A percentile compares a stretch with the other conserved stretches of the same genome.
Conservation (phyloP, 2,113 vertebrate genomes). For the Macaca fascicularis region DNA sequence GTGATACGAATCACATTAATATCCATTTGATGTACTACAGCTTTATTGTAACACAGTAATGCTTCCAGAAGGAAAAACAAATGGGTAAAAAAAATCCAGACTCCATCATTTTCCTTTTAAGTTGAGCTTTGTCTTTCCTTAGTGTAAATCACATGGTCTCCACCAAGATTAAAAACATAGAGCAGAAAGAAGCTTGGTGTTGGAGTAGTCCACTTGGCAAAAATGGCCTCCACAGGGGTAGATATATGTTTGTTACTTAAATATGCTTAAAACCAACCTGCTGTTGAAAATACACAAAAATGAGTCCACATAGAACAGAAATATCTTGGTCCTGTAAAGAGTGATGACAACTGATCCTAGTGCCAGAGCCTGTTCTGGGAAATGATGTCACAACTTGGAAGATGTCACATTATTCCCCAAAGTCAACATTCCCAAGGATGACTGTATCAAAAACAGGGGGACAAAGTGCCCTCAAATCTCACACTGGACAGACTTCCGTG, state of each 20-base stretch:
- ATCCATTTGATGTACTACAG: slow-evolving; percentile 7
- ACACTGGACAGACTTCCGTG: background rate
- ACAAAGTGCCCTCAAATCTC: background rate
- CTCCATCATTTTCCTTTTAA: slow-evolving; percentile 45
- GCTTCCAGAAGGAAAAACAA: slow-evolving; percentile 27
- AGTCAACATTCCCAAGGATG: slow-evolving; percentile 36
- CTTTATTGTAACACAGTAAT: background rate
- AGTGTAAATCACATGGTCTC: slow-evolving; percentile 26
- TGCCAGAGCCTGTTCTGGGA: slow-evolving; percentile 63
- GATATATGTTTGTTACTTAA: slow-evolving; percentile 27
- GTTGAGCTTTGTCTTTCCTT: slow-evolving; percentile 13
- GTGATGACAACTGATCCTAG: slow-evolving; percentile 47
- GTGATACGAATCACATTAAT: background rate
- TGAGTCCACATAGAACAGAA: slow-evolving; percentile 63
- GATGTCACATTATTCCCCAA: slow-evolving; percentile 21
- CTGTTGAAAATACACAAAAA: slow-evolving; percentile 37
- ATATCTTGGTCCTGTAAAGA: slow-evolving; percentile 58
- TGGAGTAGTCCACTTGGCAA: background rate
- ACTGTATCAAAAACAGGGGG: background rate
- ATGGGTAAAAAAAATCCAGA: slow-evolving; percentile 27
- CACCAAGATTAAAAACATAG: slow-evolving; percentile 33
- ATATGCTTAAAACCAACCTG: slow-evolving; percentile 46
- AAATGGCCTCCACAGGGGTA: background rate
- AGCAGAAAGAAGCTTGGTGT: background rate
- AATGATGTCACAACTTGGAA: slow-evolving; percentile 29